These are phyloP conservation scores for Brachypalpus laphriformis DNA, from an alignment of 2,888 invertebrate species.

Conservation along the genomic window DNA sequence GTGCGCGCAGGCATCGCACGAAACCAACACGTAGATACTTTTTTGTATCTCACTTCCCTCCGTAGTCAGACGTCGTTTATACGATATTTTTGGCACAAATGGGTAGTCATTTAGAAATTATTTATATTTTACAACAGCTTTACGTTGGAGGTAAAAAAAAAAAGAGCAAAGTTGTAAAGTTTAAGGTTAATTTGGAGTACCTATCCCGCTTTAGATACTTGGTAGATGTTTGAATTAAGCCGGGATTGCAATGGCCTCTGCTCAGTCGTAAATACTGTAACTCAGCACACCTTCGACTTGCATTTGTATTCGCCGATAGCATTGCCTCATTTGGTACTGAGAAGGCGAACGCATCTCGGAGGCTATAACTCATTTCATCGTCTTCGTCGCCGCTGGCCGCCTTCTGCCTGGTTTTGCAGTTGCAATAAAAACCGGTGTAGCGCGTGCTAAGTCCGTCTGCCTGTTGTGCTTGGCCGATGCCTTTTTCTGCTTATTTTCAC, in stretches of 20 bases:
- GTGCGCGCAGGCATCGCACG: conserved; percentile 11
- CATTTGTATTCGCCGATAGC: background rate
- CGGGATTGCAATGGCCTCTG: background rate
- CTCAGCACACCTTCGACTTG: background rate
- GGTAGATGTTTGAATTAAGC: background rate
- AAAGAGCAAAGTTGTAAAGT: conserved; percentile 16
- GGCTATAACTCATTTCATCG: background rate
- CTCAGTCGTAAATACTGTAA: background rate
- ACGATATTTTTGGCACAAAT: conserved; percentile 56
- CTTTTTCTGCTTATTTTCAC: too few species aligned
- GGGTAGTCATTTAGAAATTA: conserved; percentile 56
- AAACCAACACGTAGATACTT: conserved; percentile 11
- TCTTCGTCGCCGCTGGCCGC: background rate
- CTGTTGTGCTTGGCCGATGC: too few species aligned
- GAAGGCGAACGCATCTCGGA: conserved; percentile 4
- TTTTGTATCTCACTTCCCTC: background rate
- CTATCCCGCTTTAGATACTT: background rate
- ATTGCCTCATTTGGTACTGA: background rate
- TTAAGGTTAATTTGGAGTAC: conserved; percentile 14
- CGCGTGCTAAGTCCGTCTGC: conserved; percentile 23
- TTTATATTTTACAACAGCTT: conserved; percentile 25
- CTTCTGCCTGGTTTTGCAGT: background rate
- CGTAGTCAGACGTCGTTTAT: background rate
- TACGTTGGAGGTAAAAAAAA: background rate
- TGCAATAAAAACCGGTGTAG: conserved; percentile 35